These are phyloP conservation scores for Drosophila falleni DNA, from an alignment of 2,888 invertebrate genomes.

Conservation along the genomic window DNA sequence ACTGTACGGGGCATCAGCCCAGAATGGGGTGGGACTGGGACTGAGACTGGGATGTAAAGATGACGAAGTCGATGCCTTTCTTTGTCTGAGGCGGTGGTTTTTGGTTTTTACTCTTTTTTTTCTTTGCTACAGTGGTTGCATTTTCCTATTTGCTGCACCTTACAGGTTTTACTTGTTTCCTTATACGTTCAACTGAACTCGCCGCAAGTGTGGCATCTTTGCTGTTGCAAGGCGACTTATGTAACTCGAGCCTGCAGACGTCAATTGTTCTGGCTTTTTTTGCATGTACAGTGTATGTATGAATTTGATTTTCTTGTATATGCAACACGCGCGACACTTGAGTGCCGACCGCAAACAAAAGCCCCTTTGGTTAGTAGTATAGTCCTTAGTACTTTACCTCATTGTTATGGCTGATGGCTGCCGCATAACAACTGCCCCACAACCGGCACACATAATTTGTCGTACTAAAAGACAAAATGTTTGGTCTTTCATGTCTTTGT, in stretches of 20 bases:
- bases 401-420: conserved; percentile 41
- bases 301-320: conserved; percentile 35
- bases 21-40: conserved; percentile 36
- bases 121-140: conserved; percentile 35
- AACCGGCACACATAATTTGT: conserved; percentile 55
- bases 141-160: conserved; percentile 62
- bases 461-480: conserved; percentile 30
- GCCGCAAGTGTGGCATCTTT: conserved; percentile 6
- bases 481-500: conserved; percentile 60
- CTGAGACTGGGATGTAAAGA: conserved; percentile 11
- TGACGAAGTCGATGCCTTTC: conserved; percentile 12
- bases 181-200: conserved; percentile 33
- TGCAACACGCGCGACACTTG: conserved; percentile 63
- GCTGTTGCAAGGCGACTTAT: conserved; percentile 61
- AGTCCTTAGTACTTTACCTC: conserved; percentile 52
- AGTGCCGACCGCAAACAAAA: conserved; percentile 61
- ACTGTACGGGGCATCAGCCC: conserved; percentile 29
- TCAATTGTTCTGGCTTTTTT: conserved; percentile 57
- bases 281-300: conserved; percentile 2
- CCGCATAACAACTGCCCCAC: conserved; percentile 46
- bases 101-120: conserved; percentile 1
- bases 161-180: conserved; percentile 76
- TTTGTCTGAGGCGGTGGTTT: conserved; percentile 29
- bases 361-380: conserved; percentile 5
- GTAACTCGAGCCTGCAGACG: conserved; percentile 72